phyloP scores from a whole-genome alignment of 2,113 vertebrate genomes.

The Mola mola region DNA sequence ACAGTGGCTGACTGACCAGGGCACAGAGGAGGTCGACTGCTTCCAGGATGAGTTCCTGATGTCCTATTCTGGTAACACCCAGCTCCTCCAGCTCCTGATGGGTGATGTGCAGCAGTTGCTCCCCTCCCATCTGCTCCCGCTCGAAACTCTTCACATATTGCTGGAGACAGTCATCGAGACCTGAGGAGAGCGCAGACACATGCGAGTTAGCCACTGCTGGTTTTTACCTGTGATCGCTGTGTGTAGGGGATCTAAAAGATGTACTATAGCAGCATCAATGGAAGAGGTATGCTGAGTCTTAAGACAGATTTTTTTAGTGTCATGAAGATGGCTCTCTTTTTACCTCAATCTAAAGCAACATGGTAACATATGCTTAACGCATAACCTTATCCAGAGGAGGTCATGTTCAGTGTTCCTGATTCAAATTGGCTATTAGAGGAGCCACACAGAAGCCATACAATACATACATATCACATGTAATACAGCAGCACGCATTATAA shows the following conservation, averaged over 20 bases:
- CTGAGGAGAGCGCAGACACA: conserved; percentile 70
- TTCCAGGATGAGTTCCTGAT: conserved; percentile 92
- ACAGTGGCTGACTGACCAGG: conserved; percentile 79
- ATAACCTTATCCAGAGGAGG: too few species aligned
- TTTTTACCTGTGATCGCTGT: not conserved
- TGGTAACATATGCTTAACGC: too few species aligned
- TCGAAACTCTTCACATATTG: conserved; percentile 94
- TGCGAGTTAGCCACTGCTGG: conserved; percentile 25
- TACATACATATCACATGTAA: too few species aligned
- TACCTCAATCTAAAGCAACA: too few species aligned
- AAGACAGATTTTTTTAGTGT: too few species aligned
- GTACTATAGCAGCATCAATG: too few species aligned
- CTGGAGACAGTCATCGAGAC: conserved; percentile 91
- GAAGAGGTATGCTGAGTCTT: too few species aligned
- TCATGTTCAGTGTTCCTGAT: too few species aligned
- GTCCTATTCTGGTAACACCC: conserved; percentile 88
- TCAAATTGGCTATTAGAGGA: too few species aligned
- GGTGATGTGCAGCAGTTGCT: conserved; percentile 91
- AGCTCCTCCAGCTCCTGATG: conserved; percentile 91
- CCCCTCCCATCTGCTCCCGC: conserved; percentile 89
- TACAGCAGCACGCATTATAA: too few species aligned
- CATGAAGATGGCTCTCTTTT: too few species aligned
- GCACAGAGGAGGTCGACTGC: conserved; percentile 90
- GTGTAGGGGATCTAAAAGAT: not conserved
- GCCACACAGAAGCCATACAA: too few species aligned